Conservation (phyloP, 2,888 invertebrate species). For the Drosophila lacicola region DNA sequence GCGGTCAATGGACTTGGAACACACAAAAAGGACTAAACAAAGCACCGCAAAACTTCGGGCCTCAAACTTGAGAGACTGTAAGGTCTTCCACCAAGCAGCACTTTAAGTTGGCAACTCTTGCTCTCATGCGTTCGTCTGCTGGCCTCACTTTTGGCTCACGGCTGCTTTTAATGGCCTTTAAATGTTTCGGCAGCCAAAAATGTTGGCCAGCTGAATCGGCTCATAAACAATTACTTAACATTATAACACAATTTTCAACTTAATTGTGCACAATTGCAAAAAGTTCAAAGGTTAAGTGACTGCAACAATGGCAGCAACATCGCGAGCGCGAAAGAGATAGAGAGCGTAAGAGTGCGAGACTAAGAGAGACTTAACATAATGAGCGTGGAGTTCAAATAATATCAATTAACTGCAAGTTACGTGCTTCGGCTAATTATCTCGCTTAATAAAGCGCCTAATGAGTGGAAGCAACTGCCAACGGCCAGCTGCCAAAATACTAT, state of each 20-base stretch:
- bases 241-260: slow-evolving; percentile 72
- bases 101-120: slow-evolving; percentile 11
- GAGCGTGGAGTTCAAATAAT: slow-evolving; percentile 78
- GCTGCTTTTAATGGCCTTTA: slow-evolving; percentile 45
- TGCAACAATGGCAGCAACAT: slow-evolving; percentile 52
- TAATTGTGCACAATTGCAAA: slow-evolving; percentile 73
- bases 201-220: slow-evolving; percentile 55
- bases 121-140: slow-evolving; percentile 2
- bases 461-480: slow-evolving; percentile 81
- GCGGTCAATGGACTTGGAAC: slow-evolving; percentile 10
- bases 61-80: neutral
- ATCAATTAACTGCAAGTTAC: slow-evolving; percentile 82
- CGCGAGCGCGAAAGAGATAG: neutral
- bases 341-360: slow-evolving; percentile 8
- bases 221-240: slow-evolving; percentile 76
- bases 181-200: slow-evolving; percentile 36
- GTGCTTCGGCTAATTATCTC: slow-evolving; percentile 81
- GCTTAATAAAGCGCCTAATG: slow-evolving; percentile 82
- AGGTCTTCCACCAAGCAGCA: neutral
- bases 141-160: slow-evolving; percentile 15
- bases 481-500: slow-evolving; percentile 61
- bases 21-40: slow-evolving; percentile 16
- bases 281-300: slow-evolving; percentile 69
- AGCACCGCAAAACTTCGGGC: slow-evolving; percentile 3
- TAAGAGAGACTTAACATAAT: slow-evolving; percentile 51